These are phyloP conservation scores for Muricea muricata DNA, from an alignment of 92 coral and sea anemone genomes.

Conservation along the genomic window DNA sequence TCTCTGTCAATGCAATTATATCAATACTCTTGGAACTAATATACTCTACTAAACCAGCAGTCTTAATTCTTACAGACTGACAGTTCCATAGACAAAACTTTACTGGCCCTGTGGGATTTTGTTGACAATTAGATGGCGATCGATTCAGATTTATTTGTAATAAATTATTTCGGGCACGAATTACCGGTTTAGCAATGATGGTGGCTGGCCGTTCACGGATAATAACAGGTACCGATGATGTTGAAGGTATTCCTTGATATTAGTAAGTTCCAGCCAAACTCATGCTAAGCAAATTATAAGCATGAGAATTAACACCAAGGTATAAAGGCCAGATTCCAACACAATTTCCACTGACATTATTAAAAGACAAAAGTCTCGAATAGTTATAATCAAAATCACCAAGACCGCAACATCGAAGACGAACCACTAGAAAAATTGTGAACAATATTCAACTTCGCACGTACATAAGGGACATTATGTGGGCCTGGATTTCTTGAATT, in stretches of 20 bases:
- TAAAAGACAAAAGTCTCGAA: neutral
- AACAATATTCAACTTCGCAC: neutral
- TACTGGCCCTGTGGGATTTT: constrained; percentile 6
- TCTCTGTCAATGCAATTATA: neutral
- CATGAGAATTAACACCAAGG: neutral
- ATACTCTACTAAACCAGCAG: neutral
- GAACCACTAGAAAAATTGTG: neutral
- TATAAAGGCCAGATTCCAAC: neutral
- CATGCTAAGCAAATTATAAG: neutral
- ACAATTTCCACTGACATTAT: neutral
- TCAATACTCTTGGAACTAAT: neutral
- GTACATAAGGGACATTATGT: neutral
- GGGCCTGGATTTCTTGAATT: neutral
- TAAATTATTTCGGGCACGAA: constrained; percentile 2
- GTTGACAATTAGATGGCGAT: neutral
- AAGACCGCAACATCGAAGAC: neutral
- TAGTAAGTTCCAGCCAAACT: neutral
- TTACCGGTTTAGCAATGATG: neutral
- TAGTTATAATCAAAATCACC: neutral
- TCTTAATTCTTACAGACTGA: neutral
- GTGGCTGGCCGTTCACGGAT: neutral
- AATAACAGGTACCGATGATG: neutral
- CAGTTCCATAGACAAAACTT: neutral
- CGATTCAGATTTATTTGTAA: constrained; percentile 1
- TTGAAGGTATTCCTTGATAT: neutral